Percentiles rank a stretch among this genome's conserved stretches.
Evolutionary conservation across 2,113 vertebrate genomes (phyloP).

Genomic region (zebrafish (Danio rerio)): GRCz12tu NC_133177.1:29623001-29623500

Average conservation of each 20-base stretch:
- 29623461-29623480: too few species aligned
- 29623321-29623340: not conserved
- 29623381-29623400: not conserved
- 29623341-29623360: not conserved
- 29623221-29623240: not conserved
- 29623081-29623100: constrained; percentile 29
- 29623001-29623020: constrained; percentile 45
- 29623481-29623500: too few species aligned
- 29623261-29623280: not conserved
- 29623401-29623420: constrained; percentile 32
- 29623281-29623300: not conserved
- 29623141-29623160: not conserved
- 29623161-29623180: not conserved
- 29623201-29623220: not conserved
- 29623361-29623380: not conserved
- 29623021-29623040: constrained; percentile 54
- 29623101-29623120: constrained; percentile 21
- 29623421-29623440: constrained; percentile 4
- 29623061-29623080: constrained; percentile 52
- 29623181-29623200: not conserved
- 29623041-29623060: constrained; percentile 57
- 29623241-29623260: not conserved
- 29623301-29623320: not conserved
- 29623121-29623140: not conserved
- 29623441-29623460: not conserved